These are phyloP conservation scores for Styela clava DNA, from an alignment of 23 tunicate genomes.

Conservation along the genomic window DNA sequence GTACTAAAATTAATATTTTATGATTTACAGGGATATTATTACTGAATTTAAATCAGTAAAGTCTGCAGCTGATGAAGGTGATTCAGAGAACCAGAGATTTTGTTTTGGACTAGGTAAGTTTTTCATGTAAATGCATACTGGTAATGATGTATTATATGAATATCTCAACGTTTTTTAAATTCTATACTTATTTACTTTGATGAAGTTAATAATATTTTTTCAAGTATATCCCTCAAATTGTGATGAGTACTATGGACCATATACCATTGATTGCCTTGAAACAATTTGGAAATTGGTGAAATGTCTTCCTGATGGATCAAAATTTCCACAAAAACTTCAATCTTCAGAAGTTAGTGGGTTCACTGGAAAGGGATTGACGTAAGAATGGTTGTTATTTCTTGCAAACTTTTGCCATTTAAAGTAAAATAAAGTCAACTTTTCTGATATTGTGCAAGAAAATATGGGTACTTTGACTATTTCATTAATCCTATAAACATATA, in stretches of 20 bases:
- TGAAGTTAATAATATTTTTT: too few relatives aligned
- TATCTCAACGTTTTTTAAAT: too few relatives aligned
- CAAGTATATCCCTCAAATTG: constrained; percentile 24
- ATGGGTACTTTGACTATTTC: background rate
- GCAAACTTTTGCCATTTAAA: too few relatives aligned
- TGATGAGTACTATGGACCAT: constrained; percentile 13
- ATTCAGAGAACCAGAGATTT: background rate
- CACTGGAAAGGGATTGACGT: constrained; percentile 12
- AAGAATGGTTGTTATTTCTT: too few relatives aligned
- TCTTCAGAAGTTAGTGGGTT: background rate
- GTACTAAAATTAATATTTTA: too few relatives aligned
- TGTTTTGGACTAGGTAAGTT: constrained; percentile 33
- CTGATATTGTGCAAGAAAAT: background rate
- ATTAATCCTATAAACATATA: too few relatives aligned
- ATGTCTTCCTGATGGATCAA: constrained; percentile 17
- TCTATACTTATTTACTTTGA: too few relatives aligned
- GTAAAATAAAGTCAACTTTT: too few relatives aligned
- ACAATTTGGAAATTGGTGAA: constrained; percentile 22
- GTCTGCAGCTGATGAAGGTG: constrained; percentile 8
- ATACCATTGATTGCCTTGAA: constrained; percentile 19
- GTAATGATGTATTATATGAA: too few relatives aligned
- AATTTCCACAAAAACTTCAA: constrained; percentile 6
- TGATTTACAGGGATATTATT: background rate
- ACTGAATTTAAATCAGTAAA: background rate
- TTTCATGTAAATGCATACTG: too few relatives aligned